Conservation (phyloP, 92 coral and sea anemone species). For the Porites divaricata region DNA sequence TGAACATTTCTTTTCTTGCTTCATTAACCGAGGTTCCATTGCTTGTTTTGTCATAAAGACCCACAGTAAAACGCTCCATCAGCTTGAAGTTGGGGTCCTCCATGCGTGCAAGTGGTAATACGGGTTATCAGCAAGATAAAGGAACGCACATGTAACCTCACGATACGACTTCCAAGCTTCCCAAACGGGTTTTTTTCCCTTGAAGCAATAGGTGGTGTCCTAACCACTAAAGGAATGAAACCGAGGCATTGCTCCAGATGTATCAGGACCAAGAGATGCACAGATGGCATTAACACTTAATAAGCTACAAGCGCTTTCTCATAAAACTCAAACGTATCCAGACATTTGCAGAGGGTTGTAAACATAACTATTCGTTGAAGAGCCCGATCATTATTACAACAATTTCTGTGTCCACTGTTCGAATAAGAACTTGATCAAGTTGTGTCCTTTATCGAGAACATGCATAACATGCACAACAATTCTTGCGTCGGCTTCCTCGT, state of each 20-base stretch:
- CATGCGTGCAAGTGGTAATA: neutral
- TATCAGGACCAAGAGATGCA: neutral
- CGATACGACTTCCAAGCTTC: neutral
- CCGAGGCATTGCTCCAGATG: neutral
- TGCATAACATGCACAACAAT: no score
- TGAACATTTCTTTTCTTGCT: constrained; percentile 44
- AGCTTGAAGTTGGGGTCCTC: constrained; percentile 14
- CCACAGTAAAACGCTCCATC: constrained; percentile 35
- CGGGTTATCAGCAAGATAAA: constrained; percentile 27
- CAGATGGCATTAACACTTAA: neutral
- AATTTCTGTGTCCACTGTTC: no score
- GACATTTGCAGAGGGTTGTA: no score
- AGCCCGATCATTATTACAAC: no score
- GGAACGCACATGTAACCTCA: constrained; percentile 26
- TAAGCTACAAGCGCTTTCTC: neutral
- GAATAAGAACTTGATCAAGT: no score
- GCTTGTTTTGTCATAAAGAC: constrained; percentile 13
- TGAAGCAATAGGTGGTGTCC: constrained; percentile 37
- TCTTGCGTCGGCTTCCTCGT: no score
- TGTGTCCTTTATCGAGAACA: no score
- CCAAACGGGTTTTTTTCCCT: constrained; percentile 34
- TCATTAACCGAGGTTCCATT: constrained; percentile 16
- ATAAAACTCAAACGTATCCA: no score
- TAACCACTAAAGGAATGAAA: constrained; percentile 21
- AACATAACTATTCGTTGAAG: no score